Conservation (phyloP, 2,113 vertebrate species). For the Protobothrops flavoviridis region DNA sequence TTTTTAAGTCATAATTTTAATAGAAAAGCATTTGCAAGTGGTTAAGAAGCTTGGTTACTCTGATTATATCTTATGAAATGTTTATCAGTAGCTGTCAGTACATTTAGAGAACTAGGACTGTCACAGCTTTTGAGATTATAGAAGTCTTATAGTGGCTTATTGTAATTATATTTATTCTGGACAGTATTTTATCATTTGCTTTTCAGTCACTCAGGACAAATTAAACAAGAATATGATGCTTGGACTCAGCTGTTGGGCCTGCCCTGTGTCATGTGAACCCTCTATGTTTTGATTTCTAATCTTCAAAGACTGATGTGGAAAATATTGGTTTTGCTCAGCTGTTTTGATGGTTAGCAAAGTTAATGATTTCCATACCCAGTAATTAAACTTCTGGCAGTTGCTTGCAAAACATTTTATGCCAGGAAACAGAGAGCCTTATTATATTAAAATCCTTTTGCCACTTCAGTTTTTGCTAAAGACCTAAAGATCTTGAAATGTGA, state of each 20-base stretch:
- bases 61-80: background rate
- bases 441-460: background rate
- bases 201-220: conserved; percentile 10
- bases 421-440: background rate
- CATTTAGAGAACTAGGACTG: background rate
- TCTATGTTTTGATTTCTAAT: conserved; percentile 16
- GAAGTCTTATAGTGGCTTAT: background rate
- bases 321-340: background rate
- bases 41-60: background rate
- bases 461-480: background rate
- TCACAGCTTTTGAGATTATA: background rate
- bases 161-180: background rate
- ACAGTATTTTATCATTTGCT: background rate
- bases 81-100: background rate
- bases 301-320: conserved; percentile 19
- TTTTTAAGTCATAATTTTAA: background rate
- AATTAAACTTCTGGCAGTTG: conserved; percentile 1
- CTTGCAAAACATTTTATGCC: background rate
- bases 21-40: background rate
- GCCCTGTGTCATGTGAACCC: background rate
- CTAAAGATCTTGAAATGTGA: background rate
- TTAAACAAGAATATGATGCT: conserved; percentile 8
- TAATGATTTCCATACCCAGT: conserved; percentile 20
- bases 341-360: conserved; percentile 12
- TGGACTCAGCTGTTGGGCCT: conserved; percentile 1